phyloP scores from a whole-genome alignment of 2,888 invertebrate genomes.

The Sphecodes monilicornis region DNA sequence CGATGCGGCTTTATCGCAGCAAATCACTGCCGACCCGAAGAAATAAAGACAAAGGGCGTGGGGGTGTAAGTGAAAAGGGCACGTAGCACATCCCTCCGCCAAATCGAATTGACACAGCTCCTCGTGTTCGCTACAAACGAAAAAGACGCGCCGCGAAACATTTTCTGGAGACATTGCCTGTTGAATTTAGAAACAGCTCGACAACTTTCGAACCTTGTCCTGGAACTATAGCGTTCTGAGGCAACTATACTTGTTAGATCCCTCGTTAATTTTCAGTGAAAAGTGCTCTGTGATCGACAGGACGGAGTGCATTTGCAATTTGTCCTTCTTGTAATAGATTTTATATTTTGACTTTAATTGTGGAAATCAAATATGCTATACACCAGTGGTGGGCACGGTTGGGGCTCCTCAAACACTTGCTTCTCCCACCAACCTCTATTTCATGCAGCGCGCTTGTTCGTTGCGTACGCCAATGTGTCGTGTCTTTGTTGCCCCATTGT shows the following conservation, averaged over 20 bases:
- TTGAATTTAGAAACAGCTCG: neutral
- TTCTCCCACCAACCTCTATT: too few species aligned
- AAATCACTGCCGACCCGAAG: constrained; percentile 78
- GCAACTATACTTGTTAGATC: too few species aligned
- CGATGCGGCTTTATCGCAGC: constrained; percentile 81
- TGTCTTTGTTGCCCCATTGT: too few species aligned
- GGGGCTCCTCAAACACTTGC: too few species aligned
- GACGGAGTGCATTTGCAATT: too few species aligned
- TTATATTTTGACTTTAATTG: neutral
- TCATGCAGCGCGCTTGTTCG: too few species aligned
- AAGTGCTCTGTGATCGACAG: too few species aligned
- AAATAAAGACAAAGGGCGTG: constrained; percentile 69
- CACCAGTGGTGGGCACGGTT: too few species aligned
- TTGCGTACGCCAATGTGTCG: too few species aligned
- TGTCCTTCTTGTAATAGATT: neutral
- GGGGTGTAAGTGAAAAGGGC: constrained; percentile 56
- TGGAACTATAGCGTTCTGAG: neutral
- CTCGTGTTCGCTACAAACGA: constrained; percentile 29
- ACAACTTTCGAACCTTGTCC: neutral
- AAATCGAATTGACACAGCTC: constrained; percentile 69
- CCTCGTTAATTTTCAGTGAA: too few species aligned
- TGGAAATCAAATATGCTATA: neutral
- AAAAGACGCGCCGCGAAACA: constrained; percentile 15
- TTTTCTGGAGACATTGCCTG: neutral
- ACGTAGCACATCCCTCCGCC: constrained; percentile 61